Conservation (phyloP, 2,888 invertebrate genomes). For the Acronicta leporina region DNA sequence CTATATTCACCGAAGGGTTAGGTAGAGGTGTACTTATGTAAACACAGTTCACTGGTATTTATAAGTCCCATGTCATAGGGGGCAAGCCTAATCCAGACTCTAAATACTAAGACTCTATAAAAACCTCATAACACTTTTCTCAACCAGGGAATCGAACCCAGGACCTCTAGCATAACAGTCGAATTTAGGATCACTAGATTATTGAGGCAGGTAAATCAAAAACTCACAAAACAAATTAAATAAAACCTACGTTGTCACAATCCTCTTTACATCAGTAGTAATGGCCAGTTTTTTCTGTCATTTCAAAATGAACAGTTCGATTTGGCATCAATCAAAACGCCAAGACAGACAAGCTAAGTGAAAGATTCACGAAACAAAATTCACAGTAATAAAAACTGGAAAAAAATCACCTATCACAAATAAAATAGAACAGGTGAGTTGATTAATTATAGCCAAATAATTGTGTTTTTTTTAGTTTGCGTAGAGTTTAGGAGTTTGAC, state of each 20-base stretch:
- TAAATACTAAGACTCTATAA: no score
- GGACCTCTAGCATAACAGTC: no score
- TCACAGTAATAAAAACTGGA: constrained; percentile 43
- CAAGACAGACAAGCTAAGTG: constrained; percentile 50
- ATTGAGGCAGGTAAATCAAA: no score
- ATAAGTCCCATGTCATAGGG: no score
- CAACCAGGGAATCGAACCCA: no score
- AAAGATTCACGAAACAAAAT: constrained; percentile 58
- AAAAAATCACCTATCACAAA: constrained; percentile 26
- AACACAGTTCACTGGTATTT: no score
- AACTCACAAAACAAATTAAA: background rate
- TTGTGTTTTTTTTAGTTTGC: constrained; percentile 29
- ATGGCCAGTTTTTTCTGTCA: constrained; percentile 41
- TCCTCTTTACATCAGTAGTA: constrained; percentile 1
- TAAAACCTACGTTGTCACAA: background rate
- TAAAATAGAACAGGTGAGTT: constrained; percentile 51
- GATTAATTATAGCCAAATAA: constrained; percentile 10
- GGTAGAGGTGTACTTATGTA: no score
- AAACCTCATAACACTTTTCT: no score
- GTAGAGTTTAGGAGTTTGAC: constrained; percentile 60
- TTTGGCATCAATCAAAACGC: constrained; percentile 62
- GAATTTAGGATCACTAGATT: no score
- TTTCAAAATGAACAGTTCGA: constrained; percentile 62
- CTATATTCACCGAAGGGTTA: no score
- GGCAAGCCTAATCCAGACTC: no score